These are phyloP conservation scores for Agrilus planipennis DNA, from an alignment of 1,140 invertebrate species.

Conservation along the genomic window DNA sequence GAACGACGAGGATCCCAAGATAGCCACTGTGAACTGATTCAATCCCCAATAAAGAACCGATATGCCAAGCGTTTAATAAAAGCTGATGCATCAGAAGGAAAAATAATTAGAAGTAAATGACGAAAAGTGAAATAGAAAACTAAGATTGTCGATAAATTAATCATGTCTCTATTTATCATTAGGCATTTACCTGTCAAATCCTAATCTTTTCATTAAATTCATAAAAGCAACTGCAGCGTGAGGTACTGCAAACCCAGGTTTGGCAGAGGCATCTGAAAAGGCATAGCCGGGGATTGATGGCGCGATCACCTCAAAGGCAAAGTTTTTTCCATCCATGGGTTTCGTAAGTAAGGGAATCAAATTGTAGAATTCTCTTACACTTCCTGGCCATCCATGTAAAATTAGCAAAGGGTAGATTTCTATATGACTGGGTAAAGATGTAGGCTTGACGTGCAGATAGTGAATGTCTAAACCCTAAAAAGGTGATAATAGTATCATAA, in stretches of 20 bases:
- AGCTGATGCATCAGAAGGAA: too few species aligned
- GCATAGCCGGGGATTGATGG: constrained; percentile 8
- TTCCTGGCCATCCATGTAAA: constrained; percentile 85
- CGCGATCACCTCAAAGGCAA: constrained; percentile 7
- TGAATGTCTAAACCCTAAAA: constrained; percentile 57
- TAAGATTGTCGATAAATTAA: too few species aligned
- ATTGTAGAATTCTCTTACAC: constrained; percentile 73
- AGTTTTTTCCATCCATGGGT: neutral
- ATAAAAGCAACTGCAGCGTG: constrained; percentile 58
- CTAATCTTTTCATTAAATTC: constrained; percentile 69
- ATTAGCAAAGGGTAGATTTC: constrained; percentile 58
- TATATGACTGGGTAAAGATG: constrained; percentile 37
- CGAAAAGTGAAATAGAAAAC: too few species aligned
- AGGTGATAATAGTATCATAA: too few species aligned
- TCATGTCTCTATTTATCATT: too few species aligned
- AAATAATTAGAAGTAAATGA: too few species aligned
- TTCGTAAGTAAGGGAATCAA: constrained; percentile 44
- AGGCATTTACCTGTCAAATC: constrained; percentile 54
- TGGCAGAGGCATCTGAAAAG: neutral
- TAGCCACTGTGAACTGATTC: too few species aligned
- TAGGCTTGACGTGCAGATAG: constrained; percentile 52
- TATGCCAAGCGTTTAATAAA: too few species aligned
- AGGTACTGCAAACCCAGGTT: too few species aligned
- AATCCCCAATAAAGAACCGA: too few species aligned
- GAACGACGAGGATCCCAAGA: too few species aligned